Base-by-base conservation (phyloP, 1,140 invertebrate species). In the Formica selysi region DNA sequence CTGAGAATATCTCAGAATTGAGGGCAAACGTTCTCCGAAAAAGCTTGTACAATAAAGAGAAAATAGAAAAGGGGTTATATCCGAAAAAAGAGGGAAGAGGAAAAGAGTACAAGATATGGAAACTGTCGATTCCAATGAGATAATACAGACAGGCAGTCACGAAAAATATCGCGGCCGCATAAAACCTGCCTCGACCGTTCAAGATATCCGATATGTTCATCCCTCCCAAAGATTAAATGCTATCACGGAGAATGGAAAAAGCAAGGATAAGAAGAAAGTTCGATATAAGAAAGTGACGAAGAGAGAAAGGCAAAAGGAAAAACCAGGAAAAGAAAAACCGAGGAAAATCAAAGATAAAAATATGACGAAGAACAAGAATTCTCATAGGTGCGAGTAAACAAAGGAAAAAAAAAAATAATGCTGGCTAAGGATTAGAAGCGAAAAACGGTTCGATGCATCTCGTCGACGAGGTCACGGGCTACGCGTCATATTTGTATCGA, bases 401-500 rank as follows among this genome's bases (percentile, higher is more conserved):
- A 36, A 79, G 36, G n/a, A 13, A 16, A n/a, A 16, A 8, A 8
- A 5, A 26, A 2, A 29, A 59, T 19, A 5, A 36, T 22, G 41
- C 44, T 71, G 80, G 2, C 67, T 19, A 74, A 41, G n/a, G 16
- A 41, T 13, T 51, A 51, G 44, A 80, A 10, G 32, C n/a, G 13
- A 80, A 11, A 68, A 80, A 68, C 22, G 26, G n/a, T 68, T 2
- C 32, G 36, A 11, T 38, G 13, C 32, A 67, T 38, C 64, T 11
- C 64, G 22, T 68, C 44, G 44, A 38, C 36, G 76, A 68, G 48
- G 13, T 16, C 26, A 36, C n/a, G 26, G n/a, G 7, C 10, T 44
- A 62, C 41, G 51, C 76, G n/a, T 74, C 64, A 59, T 83, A 83
- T 87, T 85, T 81, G 61, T 89, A 88, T 89, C 81, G 76, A 76